phyloP scores from a whole-genome alignment of 2,797 vertebrate genomes.

The Thalassophryne amazonica region DNA sequence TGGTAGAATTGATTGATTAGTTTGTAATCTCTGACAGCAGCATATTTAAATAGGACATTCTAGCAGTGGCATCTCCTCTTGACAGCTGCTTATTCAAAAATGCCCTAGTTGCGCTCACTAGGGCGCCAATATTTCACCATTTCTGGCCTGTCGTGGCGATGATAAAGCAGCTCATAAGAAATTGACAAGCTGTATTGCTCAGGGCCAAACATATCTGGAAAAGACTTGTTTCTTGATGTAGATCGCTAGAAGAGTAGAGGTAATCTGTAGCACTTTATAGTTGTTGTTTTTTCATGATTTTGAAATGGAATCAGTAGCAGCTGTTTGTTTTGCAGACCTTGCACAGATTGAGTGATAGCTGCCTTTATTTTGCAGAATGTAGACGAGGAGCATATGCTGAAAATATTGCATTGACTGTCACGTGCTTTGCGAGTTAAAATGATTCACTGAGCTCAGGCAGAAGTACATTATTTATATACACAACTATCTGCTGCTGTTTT shows the following conservation, averaged over 20 bases:
- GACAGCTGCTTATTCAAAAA: slow-evolving; percentile 49
- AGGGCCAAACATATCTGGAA: slow-evolving; percentile 59
- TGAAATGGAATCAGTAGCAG: slow-evolving; percentile 12
- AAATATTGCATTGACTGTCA: background rate
- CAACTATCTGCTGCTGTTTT: too few relatives aligned
- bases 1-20: slow-evolving; percentile 34
- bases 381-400: background rate
- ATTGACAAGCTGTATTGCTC: slow-evolving; percentile 61
- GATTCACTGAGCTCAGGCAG: background rate
- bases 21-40: background rate
- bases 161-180: slow-evolving; percentile 53
- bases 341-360: background rate
- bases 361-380: slow-evolving; percentile 1
- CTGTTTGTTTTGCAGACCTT: slow-evolving; percentile 15
- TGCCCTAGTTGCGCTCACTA: slow-evolving; percentile 13
- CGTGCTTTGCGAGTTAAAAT: background rate
- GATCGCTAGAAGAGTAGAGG: slow-evolving; percentile 16
- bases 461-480: too few relatives aligned
- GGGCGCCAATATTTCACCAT: slow-evolving; percentile 37
- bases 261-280: slow-evolving; percentile 24
- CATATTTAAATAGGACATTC: background rate
- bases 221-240: slow-evolving; percentile 45
- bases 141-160: slow-evolving; percentile 59
- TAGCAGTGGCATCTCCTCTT: slow-evolving; percentile 11
- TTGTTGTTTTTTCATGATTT: slow-evolving; percentile 5